phyloP scores from a whole-genome alignment of 2,888 invertebrate genomes.

The Orthonychiurus folsomi region DNA sequence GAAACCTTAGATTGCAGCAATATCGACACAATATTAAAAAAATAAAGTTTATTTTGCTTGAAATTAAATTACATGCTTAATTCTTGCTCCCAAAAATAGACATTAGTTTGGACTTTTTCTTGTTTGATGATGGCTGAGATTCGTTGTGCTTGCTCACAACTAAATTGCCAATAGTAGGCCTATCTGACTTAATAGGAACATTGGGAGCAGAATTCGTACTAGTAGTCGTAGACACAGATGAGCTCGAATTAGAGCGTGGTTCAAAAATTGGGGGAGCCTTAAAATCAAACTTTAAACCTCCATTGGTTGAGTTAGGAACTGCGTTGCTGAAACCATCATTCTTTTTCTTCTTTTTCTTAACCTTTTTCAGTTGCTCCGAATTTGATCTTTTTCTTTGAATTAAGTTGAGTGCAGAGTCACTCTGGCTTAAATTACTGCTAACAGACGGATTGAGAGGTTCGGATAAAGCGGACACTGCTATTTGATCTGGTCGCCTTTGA shows the following conservation, averaged over 20 bases:
- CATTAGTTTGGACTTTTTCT: constrained; percentile 11
- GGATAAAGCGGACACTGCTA: background rate
- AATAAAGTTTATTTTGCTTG: background rate
- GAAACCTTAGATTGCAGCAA: no score
- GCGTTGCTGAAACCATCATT: background rate
- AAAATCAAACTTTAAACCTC: constrained; percentile 4
- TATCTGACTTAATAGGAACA: background rate
- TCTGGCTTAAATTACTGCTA: background rate
- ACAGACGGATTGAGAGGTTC: no score
- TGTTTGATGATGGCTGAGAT: background rate
- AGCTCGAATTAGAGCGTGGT: background rate
- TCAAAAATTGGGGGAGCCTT: background rate
- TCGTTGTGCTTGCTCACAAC: background rate
- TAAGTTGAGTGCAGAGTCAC: background rate
- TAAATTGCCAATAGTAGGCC: background rate
- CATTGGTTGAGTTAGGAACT: background rate
- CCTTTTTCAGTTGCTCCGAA: background rate
- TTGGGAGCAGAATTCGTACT: background rate
- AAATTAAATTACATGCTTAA: background rate
- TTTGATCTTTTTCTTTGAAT: constrained; percentile 2
- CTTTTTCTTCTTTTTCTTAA: constrained; percentile 4
- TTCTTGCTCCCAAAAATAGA: background rate
- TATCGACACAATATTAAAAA: no score
- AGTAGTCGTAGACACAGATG: background rate
- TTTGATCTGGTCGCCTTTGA: background rate